Base-by-base conservation (phyloP, 2,113 vertebrate species). In the Lycocorax pyrrhopterus region DNA sequence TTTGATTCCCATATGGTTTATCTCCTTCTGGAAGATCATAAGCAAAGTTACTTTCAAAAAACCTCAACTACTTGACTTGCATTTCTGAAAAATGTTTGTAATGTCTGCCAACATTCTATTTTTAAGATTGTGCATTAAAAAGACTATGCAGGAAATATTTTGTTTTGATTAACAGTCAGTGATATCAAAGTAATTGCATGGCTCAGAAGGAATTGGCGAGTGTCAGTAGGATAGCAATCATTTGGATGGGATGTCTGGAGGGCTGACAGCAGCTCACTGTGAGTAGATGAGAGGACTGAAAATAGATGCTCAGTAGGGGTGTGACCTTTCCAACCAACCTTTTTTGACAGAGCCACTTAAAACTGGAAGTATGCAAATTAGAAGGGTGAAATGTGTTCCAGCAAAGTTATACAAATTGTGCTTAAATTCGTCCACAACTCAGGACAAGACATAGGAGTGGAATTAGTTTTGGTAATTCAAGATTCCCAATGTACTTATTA, bases 161-260 rank as follows among this genome's bases (percentile, higher is more conserved):
- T 85, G 67, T 64, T 97, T 89, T 93, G 76, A 87, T 91, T 93
- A 91, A 83, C 60, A 63, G 51, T 89, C 75, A 77, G 43, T 59
- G 75, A 47, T 77, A 80, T 68, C 32, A 51, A 62, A 87, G 59
- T 80, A 93, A 91, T 85, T 94, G 90, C 10, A 1, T 51, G n/a
- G 47, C 58, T 95, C 55, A 71, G 84, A 80, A 91, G 63, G 67
- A 86, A 73, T 1, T 47, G 64, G 75, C 0, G 13, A 92, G 68
- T 94, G 72, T 66, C 85, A 77, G 84, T 79, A 90, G 82, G 82
- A 59, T 59, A 88, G 93, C 90, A 94, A 76, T 95, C 81, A 74
- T 59, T 73, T 32, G 60, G 55, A 83, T 80, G 63, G 64, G 87
- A 73, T 85, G 51, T 80, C 67, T 83, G 82, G 59, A 82, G 82